Conservation (phyloP, 2,113 vertebrate species). For the Cololabis saira region DNA sequence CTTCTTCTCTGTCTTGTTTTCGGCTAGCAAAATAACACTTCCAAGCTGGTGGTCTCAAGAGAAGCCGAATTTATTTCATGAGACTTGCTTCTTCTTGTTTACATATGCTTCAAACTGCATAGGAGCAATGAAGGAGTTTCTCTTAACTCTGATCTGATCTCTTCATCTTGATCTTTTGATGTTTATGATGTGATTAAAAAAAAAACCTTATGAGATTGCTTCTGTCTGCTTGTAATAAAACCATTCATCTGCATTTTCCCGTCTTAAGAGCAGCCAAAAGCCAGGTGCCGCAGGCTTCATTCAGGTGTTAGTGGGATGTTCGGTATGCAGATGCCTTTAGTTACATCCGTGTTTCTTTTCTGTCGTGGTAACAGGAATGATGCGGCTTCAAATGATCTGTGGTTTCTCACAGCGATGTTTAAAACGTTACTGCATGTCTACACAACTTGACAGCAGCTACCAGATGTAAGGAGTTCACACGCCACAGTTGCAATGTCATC, state of each 20-base stretch:
- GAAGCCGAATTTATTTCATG: slow-evolving; percentile 23
- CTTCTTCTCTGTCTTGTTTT: slow-evolving; percentile 8
- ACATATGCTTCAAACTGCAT: slow-evolving; percentile 12
- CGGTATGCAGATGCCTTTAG: slow-evolving; percentile 17
- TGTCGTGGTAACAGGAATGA: slow-evolving; percentile 30
- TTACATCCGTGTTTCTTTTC: slow-evolving; percentile 20
- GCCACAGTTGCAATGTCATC: neutral
- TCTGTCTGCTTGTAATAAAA: neutral
- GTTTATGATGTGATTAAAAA: slow-evolving; percentile 38
- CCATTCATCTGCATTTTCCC: neutral
- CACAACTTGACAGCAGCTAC: slow-evolving; percentile 13
- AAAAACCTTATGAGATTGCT: slow-evolving; percentile 39
- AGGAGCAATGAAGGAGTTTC: slow-evolving; percentile 19
- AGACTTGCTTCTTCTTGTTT: slow-evolving; percentile 42
- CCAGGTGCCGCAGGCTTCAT: slow-evolving; percentile 26
- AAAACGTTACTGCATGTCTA: slow-evolving; percentile 3
- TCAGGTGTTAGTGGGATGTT: neutral
- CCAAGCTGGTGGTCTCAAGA: slow-evolving; percentile 15
- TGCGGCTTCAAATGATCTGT: slow-evolving; percentile 46
- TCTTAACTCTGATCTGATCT: slow-evolving; percentile 35
- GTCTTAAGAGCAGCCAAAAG: neutral
- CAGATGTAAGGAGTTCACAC: slow-evolving; percentile 17
- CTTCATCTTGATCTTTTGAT: slow-evolving; percentile 38
- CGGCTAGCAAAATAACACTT: slow-evolving; percentile 10
- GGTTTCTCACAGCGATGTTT: slow-evolving; percentile 28